Conservation (phyloP, 2,888 invertebrate species). For the Globia sparganii region DNA sequence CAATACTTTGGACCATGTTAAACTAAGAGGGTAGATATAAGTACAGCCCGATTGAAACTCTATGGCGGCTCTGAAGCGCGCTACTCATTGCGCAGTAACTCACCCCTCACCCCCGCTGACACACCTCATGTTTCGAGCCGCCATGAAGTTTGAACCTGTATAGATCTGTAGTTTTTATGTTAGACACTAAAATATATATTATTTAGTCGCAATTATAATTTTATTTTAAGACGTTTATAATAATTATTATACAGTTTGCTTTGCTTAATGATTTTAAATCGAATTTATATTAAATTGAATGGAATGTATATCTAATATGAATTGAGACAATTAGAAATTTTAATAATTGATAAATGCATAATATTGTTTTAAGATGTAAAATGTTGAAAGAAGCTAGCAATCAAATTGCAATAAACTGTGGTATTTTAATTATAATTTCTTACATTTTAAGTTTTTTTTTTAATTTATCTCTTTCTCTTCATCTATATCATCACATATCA, state of each 20-base stretch:
- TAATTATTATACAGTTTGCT: not conserved
- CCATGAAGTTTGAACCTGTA: not conserved
- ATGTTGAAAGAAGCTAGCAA: conserved; percentile 44
- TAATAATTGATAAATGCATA: not conserved
- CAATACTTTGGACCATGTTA: not conserved
- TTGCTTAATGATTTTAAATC: conserved; percentile 8
- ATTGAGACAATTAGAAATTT: not conserved
- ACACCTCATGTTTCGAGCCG: not conserved
- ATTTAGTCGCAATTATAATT: conserved; percentile 28
- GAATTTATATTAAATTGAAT: not conserved
- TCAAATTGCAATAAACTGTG: conserved; percentile 51
- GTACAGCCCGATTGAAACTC: not conserved
- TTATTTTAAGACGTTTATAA: not conserved
- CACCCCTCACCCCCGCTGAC: not conserved
- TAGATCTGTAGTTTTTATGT: not conserved
- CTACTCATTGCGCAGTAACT: not conserved
- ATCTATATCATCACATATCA: not conserved
- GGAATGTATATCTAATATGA: not conserved
- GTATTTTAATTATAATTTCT: conserved; percentile 46
- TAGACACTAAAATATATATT: not conserved
- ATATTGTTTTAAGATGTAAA: conserved; percentile 3
- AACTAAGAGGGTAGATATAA: conserved; percentile 16
- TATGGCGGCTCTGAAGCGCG: not conserved
- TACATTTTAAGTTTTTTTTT: not conserved
- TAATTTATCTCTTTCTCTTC: not conserved